phyloP scores from a whole-genome alignment of 2,888 invertebrate species.

The Meloe dianella region DNA sequence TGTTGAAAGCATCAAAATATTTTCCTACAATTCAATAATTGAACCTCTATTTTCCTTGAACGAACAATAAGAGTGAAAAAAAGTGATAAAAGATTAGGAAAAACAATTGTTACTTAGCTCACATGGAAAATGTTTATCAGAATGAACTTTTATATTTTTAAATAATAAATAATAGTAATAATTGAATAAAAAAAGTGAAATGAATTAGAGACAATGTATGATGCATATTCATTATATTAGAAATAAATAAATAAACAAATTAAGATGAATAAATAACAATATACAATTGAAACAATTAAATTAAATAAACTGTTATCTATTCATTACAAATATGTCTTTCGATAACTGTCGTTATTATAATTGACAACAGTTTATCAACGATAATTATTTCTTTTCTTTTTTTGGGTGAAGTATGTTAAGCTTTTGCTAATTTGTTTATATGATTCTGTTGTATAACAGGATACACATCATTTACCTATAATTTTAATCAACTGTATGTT shows the following conservation, averaged over 20 bases:
- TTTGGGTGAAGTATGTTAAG: too few relatives aligned
- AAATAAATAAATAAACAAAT: background rate
- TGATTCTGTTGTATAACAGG: background rate
- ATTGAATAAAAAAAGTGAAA: background rate
- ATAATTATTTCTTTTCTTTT: background rate
- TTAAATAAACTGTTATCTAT: background rate
- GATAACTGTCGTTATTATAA: background rate
- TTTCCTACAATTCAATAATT: background rate
- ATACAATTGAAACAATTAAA: background rate
- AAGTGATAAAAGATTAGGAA: background rate
- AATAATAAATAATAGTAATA: background rate
- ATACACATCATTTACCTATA: background rate
- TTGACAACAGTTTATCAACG: background rate
- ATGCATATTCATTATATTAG: background rate
- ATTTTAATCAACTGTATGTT: background rate
- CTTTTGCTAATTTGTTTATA: background rate
- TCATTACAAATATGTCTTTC: background rate
- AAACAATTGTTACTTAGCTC: background rate
- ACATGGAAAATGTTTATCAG: background rate
- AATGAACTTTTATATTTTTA: background rate
- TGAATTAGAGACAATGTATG: background rate
- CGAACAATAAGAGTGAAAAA: background rate
- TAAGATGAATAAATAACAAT: background rate
- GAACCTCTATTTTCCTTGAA: background rate
- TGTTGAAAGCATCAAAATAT: background rate